A percentile compares a stretch with the other conserved stretches of the same genome.
These are phyloP conservation scores for Cotesia glomerata DNA, from an alignment of 1,140 invertebrate genomes.

Conservation along the genomic window DNA sequence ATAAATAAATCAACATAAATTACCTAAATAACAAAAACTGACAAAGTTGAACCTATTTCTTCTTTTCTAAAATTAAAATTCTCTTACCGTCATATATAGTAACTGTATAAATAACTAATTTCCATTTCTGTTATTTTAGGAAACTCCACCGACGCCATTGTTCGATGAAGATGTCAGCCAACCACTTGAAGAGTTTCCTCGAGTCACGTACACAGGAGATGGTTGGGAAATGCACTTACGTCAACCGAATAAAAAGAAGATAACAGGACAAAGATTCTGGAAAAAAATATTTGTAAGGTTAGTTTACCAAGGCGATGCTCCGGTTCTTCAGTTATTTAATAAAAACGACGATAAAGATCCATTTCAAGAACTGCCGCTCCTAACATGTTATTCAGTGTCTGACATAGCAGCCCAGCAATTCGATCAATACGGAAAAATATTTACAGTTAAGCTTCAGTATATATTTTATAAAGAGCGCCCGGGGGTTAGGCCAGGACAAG, in stretches of 20 bases:
- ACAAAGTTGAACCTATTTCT: too few relatives aligned
- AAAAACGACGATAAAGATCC: slow-evolving; percentile 86
- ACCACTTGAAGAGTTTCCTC: slow-evolving; percentile 90
- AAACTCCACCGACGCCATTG: slow-evolving; percentile 87
- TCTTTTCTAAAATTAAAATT: background rate
- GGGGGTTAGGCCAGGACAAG: slow-evolving; percentile 94
- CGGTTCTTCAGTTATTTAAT: slow-evolving; percentile 86
- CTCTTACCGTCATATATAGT: background rate
- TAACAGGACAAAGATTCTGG: slow-evolving; percentile 97
- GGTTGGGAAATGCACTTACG: slow-evolving; percentile 97
- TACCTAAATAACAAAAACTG: slow-evolving; percentile 27
- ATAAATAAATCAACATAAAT: background rate
- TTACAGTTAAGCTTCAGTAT: slow-evolving; percentile 97
- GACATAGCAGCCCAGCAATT: slow-evolving; percentile 95
- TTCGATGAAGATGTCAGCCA: slow-evolving; percentile 94
- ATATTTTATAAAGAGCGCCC: slow-evolving; percentile 98
- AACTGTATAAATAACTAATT: background rate
- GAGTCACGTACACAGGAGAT: slow-evolving; percentile 78
- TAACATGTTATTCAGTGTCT: slow-evolving; percentile 91
- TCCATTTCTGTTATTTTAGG: slow-evolving; percentile 57
- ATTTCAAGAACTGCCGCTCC: slow-evolving; percentile 90
- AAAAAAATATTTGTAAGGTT: slow-evolving; percentile 94
- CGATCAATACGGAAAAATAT: slow-evolving; percentile 98
- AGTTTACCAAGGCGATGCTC: slow-evolving; percentile 79
- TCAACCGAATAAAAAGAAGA: slow-evolving; percentile 97